Percentiles rank a stretch among this genome's conserved stretches.
Conservation (phyloP, 2,797 vertebrate genomes). For the Girardinus metallicus region DNA sequence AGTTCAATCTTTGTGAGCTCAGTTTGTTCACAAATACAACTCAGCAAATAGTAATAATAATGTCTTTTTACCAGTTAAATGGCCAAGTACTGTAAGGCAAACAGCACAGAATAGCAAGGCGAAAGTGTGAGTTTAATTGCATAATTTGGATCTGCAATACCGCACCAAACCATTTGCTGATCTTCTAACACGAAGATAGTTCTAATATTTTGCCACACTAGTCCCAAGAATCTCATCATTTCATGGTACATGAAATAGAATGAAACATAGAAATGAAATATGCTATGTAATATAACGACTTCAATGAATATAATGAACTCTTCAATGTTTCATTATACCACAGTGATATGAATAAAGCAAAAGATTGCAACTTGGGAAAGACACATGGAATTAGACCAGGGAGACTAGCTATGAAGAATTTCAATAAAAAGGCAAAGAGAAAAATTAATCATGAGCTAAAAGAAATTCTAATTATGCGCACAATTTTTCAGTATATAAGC, state of each 20-base stretch:
- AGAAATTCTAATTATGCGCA: background rate
- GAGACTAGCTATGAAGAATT: background rate
- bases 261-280: background rate
- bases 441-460: background rate
- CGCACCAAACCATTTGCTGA: background rate
- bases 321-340: background rate
- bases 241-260: background rate
- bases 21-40: too few relatives aligned
- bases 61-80: background rate
- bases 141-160: background rate
- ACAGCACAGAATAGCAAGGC: background rate
- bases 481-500: background rate
- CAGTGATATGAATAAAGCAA: background rate
- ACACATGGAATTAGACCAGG: background rate
- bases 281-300: background rate
- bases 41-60: too few relatives aligned
- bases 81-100: background rate
- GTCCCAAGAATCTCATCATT: background rate
- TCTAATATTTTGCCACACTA: background rate
- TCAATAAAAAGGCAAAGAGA: background rate
- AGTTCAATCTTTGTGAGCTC: too few relatives aligned
- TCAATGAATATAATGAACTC: background rate
- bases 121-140: background rate
- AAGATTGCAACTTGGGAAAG: background rate
- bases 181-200: background rate